These are phyloP conservation scores for Chaenogobius annularis DNA, from an alignment of 2,113 vertebrate species.

Conservation along the genomic window DNA sequence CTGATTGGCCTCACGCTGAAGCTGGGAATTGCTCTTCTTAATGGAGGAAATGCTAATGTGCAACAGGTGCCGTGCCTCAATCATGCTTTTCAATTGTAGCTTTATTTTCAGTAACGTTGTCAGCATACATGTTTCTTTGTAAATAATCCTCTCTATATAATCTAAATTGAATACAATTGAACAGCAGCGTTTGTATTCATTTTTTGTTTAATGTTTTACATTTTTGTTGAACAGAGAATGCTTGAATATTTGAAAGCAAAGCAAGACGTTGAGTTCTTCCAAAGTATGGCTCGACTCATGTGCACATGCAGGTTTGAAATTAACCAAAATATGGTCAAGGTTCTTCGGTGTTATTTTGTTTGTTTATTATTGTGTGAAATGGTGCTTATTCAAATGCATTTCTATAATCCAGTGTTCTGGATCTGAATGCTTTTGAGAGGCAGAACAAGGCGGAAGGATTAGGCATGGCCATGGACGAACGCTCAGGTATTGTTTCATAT, in stretches of 20 bases:
- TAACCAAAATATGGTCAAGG: background rate
- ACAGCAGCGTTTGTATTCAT: conserved; percentile 25
- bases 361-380: conserved; percentile 6
- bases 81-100: background rate
- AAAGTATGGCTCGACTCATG: conserved; percentile 90
- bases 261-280: conserved; percentile 92
- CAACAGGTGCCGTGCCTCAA: conserved; percentile 81
- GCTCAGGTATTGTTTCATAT: conserved; percentile 84
- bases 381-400: conserved; percentile 7
- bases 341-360: conserved; percentile 9
- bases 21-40: conserved; percentile 90
- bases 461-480: conserved; percentile 89
- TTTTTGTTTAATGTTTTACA: background rate
- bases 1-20: conserved; percentile 90
- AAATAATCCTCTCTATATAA: background rate
- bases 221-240: conserved; percentile 87
- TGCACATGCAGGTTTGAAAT: conserved; percentile 87
- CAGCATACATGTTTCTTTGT: no score
- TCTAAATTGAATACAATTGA: background rate
- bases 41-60: conserved; percentile 90
- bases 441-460: conserved; percentile 98
- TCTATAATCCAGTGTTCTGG: conserved; percentile 83
- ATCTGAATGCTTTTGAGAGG: conserved; percentile 94
- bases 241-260: conserved; percentile 91
- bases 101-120: background rate